Conservation (phyloP, 2,113 vertebrate species). For the Polypterus bichir region DNA sequence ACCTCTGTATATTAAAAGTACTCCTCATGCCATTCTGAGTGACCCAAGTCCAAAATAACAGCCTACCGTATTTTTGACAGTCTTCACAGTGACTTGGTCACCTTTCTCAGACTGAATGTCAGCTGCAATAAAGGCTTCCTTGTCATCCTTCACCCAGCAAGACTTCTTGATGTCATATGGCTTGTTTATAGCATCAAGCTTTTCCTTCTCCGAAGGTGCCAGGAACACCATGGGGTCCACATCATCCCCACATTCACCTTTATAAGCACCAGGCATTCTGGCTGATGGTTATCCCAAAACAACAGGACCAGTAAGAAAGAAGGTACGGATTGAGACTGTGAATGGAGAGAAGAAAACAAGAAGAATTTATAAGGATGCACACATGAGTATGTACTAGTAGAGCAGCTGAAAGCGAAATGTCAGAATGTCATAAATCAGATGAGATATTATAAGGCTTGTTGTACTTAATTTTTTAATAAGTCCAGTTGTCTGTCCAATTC, state of each 20-base stretch:
- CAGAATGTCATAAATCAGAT: no score
- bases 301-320: slow-evolving; percentile 8
- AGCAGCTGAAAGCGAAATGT: no score
- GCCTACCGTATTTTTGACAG: slow-evolving; percentile 17
- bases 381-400: no score
- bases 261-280: slow-evolving; percentile 15
- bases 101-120: slow-evolving; percentile 30
- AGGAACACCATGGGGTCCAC: slow-evolving; percentile 24
- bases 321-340: slow-evolving; percentile 5
- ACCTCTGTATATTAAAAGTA: no score
- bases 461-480: no score
- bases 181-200: slow-evolving; percentile 18
- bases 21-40: no score
- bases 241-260: slow-evolving; percentile 20
- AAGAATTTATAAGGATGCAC: no score
- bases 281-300: slow-evolving; percentile 8
- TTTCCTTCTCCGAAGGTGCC: slow-evolving; percentile 24
- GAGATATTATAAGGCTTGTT: no score
- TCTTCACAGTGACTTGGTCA: slow-evolving; percentile 21
- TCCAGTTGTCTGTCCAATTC: no score
- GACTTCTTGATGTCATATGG: slow-evolving; percentile 27
- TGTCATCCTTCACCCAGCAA: slow-evolving; percentile 25
- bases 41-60: no score
- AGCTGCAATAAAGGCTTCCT: slow-evolving; percentile 21
- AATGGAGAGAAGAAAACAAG: not conserved